A percentile compares a stretch with the other conserved stretches of the same genome.
Conservation (phyloP, 2,888 invertebrate genomes). For the Amphipoea lucens region DNA sequence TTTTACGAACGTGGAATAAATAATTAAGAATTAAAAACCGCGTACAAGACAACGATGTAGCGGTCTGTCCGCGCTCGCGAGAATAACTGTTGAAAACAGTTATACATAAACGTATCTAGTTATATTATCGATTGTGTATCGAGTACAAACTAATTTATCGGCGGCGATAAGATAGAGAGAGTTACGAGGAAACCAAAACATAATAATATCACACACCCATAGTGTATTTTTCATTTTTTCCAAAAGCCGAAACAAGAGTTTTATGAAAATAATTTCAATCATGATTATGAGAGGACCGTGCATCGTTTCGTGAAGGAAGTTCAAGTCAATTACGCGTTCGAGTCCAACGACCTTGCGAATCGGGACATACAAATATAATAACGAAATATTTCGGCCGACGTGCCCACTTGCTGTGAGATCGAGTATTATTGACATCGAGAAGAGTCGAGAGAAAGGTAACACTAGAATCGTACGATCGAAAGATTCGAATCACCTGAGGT, state of each 20-base stretch:
- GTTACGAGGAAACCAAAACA: slow-evolving; percentile 69
- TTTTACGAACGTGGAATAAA: slow-evolving; percentile 65
- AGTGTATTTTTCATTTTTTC: slow-evolving; percentile 66
- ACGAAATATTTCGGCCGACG: slow-evolving; percentile 54
- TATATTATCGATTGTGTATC: slow-evolving; percentile 86
- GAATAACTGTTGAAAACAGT: slow-evolving; percentile 84
- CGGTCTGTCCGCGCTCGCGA: slow-evolving; percentile 81
- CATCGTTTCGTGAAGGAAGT: slow-evolving; percentile 40
- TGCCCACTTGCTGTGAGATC: slow-evolving; percentile 65
- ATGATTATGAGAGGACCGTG: slow-evolving; percentile 6
- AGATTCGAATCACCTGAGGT: slow-evolving; percentile 73
- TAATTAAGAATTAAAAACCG: slow-evolving; percentile 70
- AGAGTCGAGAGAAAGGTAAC: slow-evolving; percentile 74
- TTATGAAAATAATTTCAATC: slow-evolving; percentile 22
- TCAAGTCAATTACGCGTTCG: slow-evolving; percentile 63
- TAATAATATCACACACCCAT: slow-evolving; percentile 69
- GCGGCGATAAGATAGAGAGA: slow-evolving; percentile 84
- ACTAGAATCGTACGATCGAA: slow-evolving; percentile 70
- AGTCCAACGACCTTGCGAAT: slow-evolving; percentile 74
- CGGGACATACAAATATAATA: slow-evolving; percentile 63
- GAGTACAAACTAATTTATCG: slow-evolving; percentile 87
- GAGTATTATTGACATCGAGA: slow-evolving; percentile 75
- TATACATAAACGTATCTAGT: slow-evolving; percentile 78
- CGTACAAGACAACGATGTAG: slow-evolving; percentile 74
- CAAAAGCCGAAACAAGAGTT: slow-evolving; percentile 33